phyloP scores from a whole-genome alignment of 2,113 vertebrate genomes.

The Oncorhynchus tshawytscha region DNA sequence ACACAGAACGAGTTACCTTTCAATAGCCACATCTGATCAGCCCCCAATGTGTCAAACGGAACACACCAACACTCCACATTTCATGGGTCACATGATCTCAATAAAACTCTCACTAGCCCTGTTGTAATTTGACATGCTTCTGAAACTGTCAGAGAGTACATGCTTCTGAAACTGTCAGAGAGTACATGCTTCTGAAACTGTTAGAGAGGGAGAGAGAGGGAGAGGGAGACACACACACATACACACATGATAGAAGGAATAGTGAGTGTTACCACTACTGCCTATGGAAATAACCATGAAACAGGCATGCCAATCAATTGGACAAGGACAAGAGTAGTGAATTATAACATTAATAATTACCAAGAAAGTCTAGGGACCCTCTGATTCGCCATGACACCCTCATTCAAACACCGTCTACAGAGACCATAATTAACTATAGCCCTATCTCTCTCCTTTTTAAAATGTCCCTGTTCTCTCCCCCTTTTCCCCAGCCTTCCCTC shows the following conservation, averaged over 20 bases:
- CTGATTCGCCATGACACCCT: constrained; percentile 58
- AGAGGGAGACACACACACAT: background rate
- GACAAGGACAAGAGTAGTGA: constrained; percentile 58
- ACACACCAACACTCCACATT: constrained; percentile 9
- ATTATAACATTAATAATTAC: constrained; percentile 70
- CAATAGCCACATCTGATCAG: background rate
- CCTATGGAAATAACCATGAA: constrained; percentile 57
- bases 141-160: constrained; percentile 17
- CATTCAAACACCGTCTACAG: constrained; percentile 44
- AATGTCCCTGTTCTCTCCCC: background rate
- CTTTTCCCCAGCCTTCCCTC: background rate
- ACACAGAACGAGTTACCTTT: background rate
- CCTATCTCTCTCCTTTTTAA: constrained; percentile 1
- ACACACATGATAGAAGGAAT: background rate
- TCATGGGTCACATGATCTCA: constrained; percentile 38
- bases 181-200: too few relatives aligned
- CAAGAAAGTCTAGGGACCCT: constrained; percentile 49
- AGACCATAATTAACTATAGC: constrained; percentile 46
- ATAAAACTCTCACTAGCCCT: constrained; percentile 46
- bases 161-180: too few relatives aligned
- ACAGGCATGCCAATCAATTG: constrained; percentile 65
- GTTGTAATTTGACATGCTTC: constrained; percentile 49
- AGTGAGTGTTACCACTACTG: background rate
- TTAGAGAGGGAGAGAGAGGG: background rate
- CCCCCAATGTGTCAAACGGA: constrained; percentile 5